Base-by-base conservation (phyloP, 2,113 vertebrate genomes). In the Mormyrus iriodes region DNA sequence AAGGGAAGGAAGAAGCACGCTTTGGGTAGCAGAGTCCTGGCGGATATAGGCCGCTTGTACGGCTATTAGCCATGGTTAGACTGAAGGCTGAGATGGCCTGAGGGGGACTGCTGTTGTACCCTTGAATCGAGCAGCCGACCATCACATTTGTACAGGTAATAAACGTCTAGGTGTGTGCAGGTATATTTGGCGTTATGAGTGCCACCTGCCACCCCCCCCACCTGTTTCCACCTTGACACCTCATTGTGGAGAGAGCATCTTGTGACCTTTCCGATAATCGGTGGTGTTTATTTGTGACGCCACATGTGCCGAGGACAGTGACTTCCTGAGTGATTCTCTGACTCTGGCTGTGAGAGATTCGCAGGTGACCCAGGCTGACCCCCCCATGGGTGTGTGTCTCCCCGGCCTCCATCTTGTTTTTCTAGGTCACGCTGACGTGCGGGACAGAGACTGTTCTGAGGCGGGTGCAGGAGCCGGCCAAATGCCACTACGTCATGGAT, bases 351-450 rank as follows among this genome's bases (percentile, higher is more conserved):
- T 17, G 31, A 42, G 13, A 42, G 35, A 79, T 79, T 19, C 17
- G 73, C 31, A 6, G 35, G 73, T 79, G 73, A 79, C 73, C 73
- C 69, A 76, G 13, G 39, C 69, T 76, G 69, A 76, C 69, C 31
- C 69, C 31, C 69, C 27, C 65, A 3, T 76, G 69, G 10, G 69
- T 5, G 31, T 39, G 31, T 39, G 86, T 73, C 90, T 90, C 86
- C 27, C 46, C 88, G 46, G 27, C 85, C 88, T 90, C 88, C 91
- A 91, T 90, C 92, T 69, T 93, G 90, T 90, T 87, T 96, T 97
- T 97, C 95, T 95, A 96, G 97, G 96, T 97, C 94, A 95, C 91
- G 83, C 42, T 97, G 96, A 97, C 93, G 91, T 96, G 94, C 93
- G 95, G 95, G 90, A 94, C 93, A 92, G 93, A 96, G 95, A 96